Evolutionary conservation across 2,888 invertebrate genomes (phyloP).

Genomic region (Lottia gigantea): DNA sequence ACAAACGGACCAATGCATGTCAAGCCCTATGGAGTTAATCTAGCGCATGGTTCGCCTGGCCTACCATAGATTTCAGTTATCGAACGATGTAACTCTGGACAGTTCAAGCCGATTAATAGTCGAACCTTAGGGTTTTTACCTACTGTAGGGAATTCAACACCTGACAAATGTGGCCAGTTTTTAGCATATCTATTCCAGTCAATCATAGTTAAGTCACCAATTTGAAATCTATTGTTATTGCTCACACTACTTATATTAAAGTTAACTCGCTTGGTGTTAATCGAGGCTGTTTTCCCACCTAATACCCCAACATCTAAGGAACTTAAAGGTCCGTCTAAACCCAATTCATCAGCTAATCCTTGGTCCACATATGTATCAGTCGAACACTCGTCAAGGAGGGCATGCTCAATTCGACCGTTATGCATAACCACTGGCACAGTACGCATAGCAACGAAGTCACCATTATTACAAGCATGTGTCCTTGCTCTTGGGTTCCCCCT

Average conservation of each 20-base stretch:
- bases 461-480: not conserved
- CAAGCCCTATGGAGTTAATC: conserved; percentile 34
- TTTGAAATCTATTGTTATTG: conserved; percentile 15
- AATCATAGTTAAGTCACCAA: conserved; percentile 23
- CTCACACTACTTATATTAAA: conserved; percentile 18
- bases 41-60: conserved; percentile 28
- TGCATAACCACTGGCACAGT: conserved; percentile 13
- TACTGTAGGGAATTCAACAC: conserved; percentile 26
- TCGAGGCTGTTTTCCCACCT: not conserved
- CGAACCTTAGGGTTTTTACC: conserved; percentile 14
- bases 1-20: conserved; percentile 26
- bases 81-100: conserved; percentile 26
- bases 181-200: conserved; percentile 25
- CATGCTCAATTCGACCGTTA: not conserved
- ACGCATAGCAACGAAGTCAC: conserved; percentile 13
- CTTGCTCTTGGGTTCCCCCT: too few species aligned
- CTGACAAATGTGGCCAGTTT: conserved; percentile 27
- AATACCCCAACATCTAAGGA: conserved; percentile 2
- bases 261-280: conserved; percentile 7
- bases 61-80: conserved; percentile 26
- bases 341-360: conserved; percentile 13
- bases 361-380: not conserved
- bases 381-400: conserved; percentile 11
- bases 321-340: not conserved
- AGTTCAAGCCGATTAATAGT: conserved; percentile 32